These are phyloP conservation scores for Lanius collurio DNA, from an alignment of 2,113 vertebrate species.

Conservation along the genomic window DNA sequence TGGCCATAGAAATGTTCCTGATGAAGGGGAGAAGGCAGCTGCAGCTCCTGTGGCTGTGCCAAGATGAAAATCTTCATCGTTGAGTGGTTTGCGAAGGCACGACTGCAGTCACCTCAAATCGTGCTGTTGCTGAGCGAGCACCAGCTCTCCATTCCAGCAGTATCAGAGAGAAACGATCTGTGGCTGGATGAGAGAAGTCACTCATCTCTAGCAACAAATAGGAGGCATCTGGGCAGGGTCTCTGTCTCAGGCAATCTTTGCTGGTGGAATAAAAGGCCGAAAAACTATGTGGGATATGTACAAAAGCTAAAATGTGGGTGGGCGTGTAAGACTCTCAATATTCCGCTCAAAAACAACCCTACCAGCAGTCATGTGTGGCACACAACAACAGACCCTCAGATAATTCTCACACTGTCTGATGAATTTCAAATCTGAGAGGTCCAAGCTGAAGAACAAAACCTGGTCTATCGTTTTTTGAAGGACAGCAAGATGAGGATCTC, in stretches of 20 bases:
- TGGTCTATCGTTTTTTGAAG: not conserved
- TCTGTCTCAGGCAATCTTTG: not conserved
- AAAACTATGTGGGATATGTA: not conserved
- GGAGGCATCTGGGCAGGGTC: not conserved
- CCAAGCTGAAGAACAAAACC: not conserved
- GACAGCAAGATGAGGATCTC: not conserved
- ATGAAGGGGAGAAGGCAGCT: not conserved
- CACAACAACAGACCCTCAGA: not conserved
- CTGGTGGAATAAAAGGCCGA: not conserved
- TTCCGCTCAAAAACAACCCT: not conserved
- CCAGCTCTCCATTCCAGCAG: not conserved
- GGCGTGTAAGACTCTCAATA: not conserved
- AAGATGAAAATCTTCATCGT: not conserved
- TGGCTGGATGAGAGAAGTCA: not conserved
- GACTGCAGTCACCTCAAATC: not conserved
- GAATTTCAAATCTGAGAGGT: not conserved
- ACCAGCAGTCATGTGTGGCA: not conserved
- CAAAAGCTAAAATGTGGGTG: not conserved
- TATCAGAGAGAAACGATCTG: not conserved
- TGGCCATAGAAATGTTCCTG: not conserved
- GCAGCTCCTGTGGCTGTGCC: not conserved
- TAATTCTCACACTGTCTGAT: not conserved
- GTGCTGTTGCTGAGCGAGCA: not conserved
- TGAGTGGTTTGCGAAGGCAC: not conserved
- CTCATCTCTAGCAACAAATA: accelerated